A percentile compares a stretch with the other conserved stretches of the same genome.
Evolutionary conservation across 2,797 vertebrate species (phyloP).

Genomic region (Hylomyscus alleni): DNA sequence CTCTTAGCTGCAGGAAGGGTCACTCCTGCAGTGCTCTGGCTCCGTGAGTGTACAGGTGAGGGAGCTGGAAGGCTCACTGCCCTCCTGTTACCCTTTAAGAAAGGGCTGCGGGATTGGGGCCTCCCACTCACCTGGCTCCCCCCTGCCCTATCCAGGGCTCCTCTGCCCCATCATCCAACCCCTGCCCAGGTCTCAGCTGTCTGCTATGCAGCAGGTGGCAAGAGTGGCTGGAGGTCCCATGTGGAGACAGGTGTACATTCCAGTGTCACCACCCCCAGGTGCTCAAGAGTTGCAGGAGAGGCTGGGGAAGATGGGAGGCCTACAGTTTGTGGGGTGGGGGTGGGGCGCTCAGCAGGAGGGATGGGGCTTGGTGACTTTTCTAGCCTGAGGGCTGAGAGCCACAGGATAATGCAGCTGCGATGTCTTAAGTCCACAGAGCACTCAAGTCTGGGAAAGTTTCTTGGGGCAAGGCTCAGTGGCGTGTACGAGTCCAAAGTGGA

Average conservation of each 20-base stretch:
- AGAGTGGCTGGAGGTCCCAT: neutral
- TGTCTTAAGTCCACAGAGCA: neutral
- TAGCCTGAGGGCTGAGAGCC: neutral
- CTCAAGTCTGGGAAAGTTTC: neutral
- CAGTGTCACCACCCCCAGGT: neutral
- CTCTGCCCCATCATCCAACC: neutral
- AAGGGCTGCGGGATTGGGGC: neutral
- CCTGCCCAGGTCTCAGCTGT: slow-evolving; percentile 13
- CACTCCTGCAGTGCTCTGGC: neutral
- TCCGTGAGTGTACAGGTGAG: accelerated
- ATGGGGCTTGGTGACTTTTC: accelerated
- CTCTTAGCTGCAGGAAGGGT: neutral
- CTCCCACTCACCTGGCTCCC: neutral
- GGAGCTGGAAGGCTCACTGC: neutral
- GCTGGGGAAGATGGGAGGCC: neutral
- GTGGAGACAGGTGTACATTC: slow-evolving; percentile 35
- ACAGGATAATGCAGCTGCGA: too few species aligned
- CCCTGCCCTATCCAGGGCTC: neutral
- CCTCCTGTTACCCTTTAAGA: neutral
- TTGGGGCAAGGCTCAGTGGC: neutral
- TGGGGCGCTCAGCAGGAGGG: neutral
- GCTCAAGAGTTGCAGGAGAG: neutral
- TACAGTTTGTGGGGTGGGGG: neutral
- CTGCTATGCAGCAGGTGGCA: neutral
- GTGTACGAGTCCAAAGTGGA: accelerated